Conservation (phyloP, 2,113 vertebrate genomes). For the Corythornis vintsioides region DNA sequence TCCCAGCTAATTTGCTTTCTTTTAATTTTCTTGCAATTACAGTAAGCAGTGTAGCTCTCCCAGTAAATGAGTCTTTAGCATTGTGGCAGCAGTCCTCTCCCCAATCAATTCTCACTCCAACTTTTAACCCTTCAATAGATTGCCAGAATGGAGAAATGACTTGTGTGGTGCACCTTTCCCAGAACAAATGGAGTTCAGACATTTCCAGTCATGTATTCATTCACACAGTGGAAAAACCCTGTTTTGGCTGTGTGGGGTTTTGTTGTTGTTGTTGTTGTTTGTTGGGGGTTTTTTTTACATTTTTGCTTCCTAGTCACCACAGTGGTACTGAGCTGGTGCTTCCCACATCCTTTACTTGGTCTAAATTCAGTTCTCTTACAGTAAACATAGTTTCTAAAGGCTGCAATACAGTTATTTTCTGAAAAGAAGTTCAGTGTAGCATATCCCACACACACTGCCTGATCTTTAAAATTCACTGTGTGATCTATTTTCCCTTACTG, state of each 20-base stretch:
- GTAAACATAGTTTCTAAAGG: slow-evolving; percentile 57
- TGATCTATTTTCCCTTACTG: slow-evolving; percentile 37
- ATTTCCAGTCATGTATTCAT: slow-evolving; percentile 41
- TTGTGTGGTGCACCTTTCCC: neutral
- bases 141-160: neutral
- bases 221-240: slow-evolving; percentile 38
- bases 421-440: slow-evolving; percentile 37
- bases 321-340: slow-evolving; percentile 34
- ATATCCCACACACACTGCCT: slow-evolving; percentile 40
- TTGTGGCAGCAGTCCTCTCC: neutral
- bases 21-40: slow-evolving; percentile 68
- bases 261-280: neutral
- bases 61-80: slow-evolving; percentile 50
- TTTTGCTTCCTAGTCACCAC: slow-evolving; percentile 37
- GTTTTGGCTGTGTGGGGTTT: neutral
- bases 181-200: slow-evolving; percentile 14
- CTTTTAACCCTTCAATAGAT: slow-evolving; percentile 27
- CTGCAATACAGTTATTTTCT: slow-evolving; percentile 55
- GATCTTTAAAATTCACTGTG: slow-evolving; percentile 7
- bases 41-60: slow-evolving; percentile 58
- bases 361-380: slow-evolving; percentile 63
- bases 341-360: slow-evolving; percentile 64
- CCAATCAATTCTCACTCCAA: neutral
- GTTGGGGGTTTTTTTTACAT: neutral
- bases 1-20: slow-evolving; percentile 69